Base-by-base conservation (phyloP, 2,888 invertebrate species). In the Osedax fenrisi region DNA sequence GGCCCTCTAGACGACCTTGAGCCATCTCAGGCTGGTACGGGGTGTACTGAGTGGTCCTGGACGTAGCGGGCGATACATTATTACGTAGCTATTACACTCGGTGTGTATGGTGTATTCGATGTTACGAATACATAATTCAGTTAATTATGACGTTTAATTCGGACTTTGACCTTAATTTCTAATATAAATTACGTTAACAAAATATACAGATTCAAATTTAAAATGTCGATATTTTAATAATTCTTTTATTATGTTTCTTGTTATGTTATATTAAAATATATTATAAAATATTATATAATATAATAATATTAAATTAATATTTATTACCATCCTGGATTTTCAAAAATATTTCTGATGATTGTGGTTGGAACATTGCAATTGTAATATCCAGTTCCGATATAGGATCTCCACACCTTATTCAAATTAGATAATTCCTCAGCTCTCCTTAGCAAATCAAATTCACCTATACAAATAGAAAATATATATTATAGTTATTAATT, bases 21-120 rank as follows among this genome's bases (percentile, higher is more conserved):
- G 97, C 90, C 61, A 98, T 90, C 87, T 98, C 98, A 3, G 98
- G 94, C 85, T 98, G 98, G 84, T 97, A 97, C 0, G 97, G 97
- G 0, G 97, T 97, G 82, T 97, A 97, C 82, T 95, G 95, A 0
- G 97, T 97, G 0, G 94, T 94, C 94, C 92, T 92, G 79, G 41
- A 5, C 10, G 5, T 5, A 17, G 5, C 41, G 41, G 41, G 41
- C 41, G 41, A 41, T 41, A 41, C 10, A 17, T 41, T 41, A 41
- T 41, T 17, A 41, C 5, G 41, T 17, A 17, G 5, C 5, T 41
- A 41, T 10, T 41, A 41, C 10, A 41, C 10, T 41, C 10, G 41
- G 41, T 10, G 17, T 41, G 41, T 41, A 41, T 41, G n/a, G n/a
- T n/a, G n/a, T n/a, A n/a, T n/a, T n/a, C n/a, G n/a, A n/a, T n/a